phyloP scores from a whole-genome alignment of 2,113 vertebrate species.

The Oreochromis aureus region DNA sequence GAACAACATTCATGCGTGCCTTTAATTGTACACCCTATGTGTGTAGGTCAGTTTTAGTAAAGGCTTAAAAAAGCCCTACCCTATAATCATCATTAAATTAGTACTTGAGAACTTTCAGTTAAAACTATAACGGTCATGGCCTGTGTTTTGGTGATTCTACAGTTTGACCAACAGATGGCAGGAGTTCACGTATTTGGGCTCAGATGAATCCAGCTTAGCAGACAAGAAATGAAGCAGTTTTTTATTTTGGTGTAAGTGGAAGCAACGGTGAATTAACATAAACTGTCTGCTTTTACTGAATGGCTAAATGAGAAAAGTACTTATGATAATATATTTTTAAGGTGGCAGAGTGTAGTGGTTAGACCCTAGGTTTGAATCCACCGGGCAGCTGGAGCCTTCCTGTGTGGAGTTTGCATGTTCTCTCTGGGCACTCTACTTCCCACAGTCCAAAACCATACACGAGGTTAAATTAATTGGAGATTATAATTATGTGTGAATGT shows the following conservation, averaged over 20 bases:
- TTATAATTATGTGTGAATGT: not conserved
- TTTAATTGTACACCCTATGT: not conserved
- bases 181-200: not conserved
- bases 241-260: not conserved
- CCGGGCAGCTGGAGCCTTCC: not conserved
- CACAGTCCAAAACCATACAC: too few relatives aligned
- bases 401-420: not conserved
- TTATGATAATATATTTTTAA: not conserved
- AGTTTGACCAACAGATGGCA: constrained; percentile 46
- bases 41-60: not conserved
- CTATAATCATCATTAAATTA: not conserved
- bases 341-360: not conserved
- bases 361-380: not conserved
- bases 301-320: not conserved
- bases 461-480: too few relatives aligned
- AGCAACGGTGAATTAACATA: not conserved
- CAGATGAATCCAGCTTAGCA: not conserved
- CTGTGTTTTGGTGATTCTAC: not conserved
- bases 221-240: not conserved
- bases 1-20: not conserved
- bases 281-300: not conserved
- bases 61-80: not conserved
- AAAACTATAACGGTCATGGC: not conserved
- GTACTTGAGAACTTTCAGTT: not conserved
- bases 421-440: too few relatives aligned